phyloP scores from a whole-genome alignment of 2,113 vertebrate species.

The Podarcis raffonei region DNA sequence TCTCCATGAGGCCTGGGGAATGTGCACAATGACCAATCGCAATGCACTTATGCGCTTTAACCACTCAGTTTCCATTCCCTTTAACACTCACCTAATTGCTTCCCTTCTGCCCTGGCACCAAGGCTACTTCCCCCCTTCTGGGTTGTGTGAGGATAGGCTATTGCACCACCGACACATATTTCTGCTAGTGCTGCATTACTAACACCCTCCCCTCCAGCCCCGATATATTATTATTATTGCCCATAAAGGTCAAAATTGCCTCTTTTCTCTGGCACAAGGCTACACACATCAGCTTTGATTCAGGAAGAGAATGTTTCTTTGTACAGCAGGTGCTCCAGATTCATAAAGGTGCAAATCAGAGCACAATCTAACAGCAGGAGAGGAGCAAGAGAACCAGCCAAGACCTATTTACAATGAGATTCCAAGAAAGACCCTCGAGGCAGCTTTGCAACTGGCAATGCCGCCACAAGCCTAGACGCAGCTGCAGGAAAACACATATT shows the following conservation, averaged over 20 bases:
- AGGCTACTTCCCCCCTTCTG: too few species aligned
- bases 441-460: constrained; percentile 38
- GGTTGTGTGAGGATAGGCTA: neutral
- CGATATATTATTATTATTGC: neutral
- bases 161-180: neutral
- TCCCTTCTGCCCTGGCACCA: too few species aligned
- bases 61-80: too few species aligned
- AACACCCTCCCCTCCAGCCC: neutral
- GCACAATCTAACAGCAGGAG: constrained; percentile 21
- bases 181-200: too few species aligned
- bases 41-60: too few species aligned
- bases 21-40: too few species aligned
- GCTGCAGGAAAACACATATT: constrained; percentile 54
- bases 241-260: neutral
- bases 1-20: too few species aligned
- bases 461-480: constrained; percentile 25
- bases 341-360: constrained; percentile 38
- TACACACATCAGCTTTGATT: neutral
- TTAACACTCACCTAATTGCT: too few species aligned
- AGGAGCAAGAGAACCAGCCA: constrained; percentile 41
- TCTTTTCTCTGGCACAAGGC: neutral
- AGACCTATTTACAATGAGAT: constrained; percentile 15
- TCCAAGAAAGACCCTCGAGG: constrained; percentile 41
- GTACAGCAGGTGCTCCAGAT: constrained; percentile 32
- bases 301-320: neutral